Percentiles rank a stretch among this genome's conserved stretches.
Evolutionary conservation across 2,888 invertebrate genomes (phyloP).

Genomic region (Ichneumon xanthorius): DNA sequence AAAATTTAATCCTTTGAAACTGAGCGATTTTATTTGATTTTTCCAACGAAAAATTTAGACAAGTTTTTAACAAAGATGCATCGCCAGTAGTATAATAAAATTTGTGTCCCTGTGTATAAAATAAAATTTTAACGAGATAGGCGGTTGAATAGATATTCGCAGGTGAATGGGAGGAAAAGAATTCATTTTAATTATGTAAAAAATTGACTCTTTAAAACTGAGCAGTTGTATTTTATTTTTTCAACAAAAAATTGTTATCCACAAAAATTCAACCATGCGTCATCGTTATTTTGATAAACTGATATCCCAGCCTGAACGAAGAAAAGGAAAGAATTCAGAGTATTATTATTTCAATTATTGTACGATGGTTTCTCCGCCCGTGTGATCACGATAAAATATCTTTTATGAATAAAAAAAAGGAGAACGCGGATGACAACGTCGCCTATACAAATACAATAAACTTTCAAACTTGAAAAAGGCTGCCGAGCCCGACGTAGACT

Average conservation of each 20-base stretch:
- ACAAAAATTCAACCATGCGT: background rate
- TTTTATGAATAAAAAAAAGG: slow-evolving; percentile 52
- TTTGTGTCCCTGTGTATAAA: too few species aligned
- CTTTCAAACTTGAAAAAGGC: slow-evolving; percentile 62
- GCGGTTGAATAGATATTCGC: too few species aligned
- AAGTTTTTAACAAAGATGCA: too few species aligned
- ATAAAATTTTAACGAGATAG: too few species aligned
- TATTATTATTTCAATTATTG: slow-evolving; percentile 50
- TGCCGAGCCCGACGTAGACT: slow-evolving; percentile 29
- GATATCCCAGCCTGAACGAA: slow-evolving; percentile 36
- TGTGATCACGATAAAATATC: slow-evolving; percentile 31
- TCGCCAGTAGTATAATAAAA: too few species aligned
- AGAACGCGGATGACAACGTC: slow-evolving; percentile 46
- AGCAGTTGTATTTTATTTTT: background rate
- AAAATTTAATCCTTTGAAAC: background rate
- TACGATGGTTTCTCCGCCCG: slow-evolving; percentile 61
- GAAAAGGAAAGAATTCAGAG: slow-evolving; percentile 43
- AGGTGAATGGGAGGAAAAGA: background rate
- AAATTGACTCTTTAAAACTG: background rate
- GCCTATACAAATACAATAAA: slow-evolving; percentile 41
- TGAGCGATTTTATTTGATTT: background rate
- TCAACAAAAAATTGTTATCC: background rate
- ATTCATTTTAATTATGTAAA: background rate
- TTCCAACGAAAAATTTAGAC: too few species aligned
- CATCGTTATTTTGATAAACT: background rate